Evolutionary conservation across 92 coral and sea anemone species (phyloP).

Genomic region (Paramuricea clavata): DNA sequence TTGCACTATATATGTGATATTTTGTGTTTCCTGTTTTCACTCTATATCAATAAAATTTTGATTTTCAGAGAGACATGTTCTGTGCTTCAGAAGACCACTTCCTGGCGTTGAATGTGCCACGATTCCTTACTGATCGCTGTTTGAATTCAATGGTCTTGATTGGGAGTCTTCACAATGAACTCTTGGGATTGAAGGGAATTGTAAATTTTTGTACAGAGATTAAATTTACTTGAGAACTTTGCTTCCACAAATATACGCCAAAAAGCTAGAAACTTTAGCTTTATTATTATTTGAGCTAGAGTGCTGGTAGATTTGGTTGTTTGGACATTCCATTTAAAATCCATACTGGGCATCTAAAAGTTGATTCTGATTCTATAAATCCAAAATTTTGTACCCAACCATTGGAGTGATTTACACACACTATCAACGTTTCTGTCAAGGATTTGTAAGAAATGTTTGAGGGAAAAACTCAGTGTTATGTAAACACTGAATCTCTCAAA

Average conservation of each 20-base stretch:
- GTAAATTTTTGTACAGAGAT: constrained; percentile 57
- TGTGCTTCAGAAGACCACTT: constrained; percentile 81
- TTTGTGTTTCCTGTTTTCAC: background rate
- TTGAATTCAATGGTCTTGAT: background rate
- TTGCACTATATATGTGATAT: background rate
- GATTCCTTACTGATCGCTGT: constrained; percentile 37
- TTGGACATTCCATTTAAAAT: background rate
- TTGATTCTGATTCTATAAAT: too few relatives aligned
- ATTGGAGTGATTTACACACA: too few relatives aligned
- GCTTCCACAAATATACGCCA: constrained; percentile 9
- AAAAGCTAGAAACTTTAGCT: background rate
- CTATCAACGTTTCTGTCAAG: too few relatives aligned
- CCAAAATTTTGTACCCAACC: too few relatives aligned
- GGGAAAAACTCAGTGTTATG: too few relatives aligned
- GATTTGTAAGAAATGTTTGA: too few relatives aligned
- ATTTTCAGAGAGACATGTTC: constrained; percentile 80
- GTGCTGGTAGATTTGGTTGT: too few relatives aligned
- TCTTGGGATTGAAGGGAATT: constrained; percentile 32
- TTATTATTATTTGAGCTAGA: background rate
- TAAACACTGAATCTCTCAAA: too few relatives aligned
- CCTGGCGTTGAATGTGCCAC: background rate
- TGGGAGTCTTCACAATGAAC: background rate
- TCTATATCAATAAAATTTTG: background rate
- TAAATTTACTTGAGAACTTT: constrained; percentile 7
- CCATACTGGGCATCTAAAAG: too few relatives aligned